Conservation (phyloP, 2,797 vertebrate species). For the Enteromius paludinosus region DNA sequence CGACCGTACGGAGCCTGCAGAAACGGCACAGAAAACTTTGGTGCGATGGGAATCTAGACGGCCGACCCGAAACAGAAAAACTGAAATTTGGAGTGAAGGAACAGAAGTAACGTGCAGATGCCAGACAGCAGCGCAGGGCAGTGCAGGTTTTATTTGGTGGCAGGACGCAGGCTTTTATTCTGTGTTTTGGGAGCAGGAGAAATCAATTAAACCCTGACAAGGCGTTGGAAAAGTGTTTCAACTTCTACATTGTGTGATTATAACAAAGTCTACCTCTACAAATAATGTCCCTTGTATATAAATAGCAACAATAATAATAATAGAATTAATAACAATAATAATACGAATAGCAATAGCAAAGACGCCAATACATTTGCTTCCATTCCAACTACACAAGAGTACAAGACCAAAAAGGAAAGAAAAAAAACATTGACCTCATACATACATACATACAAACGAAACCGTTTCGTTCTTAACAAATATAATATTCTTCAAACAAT, state of each 20-base stretch:
- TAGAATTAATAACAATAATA: conserved; percentile 54
- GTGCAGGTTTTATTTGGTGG: conserved; percentile 85
- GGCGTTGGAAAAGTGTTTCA: conserved; percentile 67
- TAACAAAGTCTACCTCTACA: conserved; percentile 78
- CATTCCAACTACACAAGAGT: conserved; percentile 72
- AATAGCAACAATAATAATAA: conserved; percentile 77
- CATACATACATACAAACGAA: conserved; percentile 32
- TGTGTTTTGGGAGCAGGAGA: conserved; percentile 67
- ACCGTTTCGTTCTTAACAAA: conserved; percentile 18
- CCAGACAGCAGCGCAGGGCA: conserved; percentile 75
- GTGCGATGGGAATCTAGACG: conserved; percentile 49
- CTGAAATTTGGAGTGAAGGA: conserved; percentile 77
- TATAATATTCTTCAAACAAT: conserved; percentile 52
- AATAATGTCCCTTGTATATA: conserved; percentile 87
- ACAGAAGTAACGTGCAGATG: conserved; percentile 66
- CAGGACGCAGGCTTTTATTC: conserved; percentile 72
- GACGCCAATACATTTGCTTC: conserved; percentile 69
- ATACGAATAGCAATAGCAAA: conserved; percentile 61
- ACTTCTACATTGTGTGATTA: conserved; percentile 72
- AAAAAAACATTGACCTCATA: conserved; percentile 58
- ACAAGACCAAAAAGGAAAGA: conserved; percentile 38
- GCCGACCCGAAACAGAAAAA: conserved; percentile 57
- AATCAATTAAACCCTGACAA: conserved; percentile 78
- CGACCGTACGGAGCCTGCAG: conserved; percentile 39
- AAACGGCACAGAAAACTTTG: conserved; percentile 56